Conservation (phyloP, 1,140 invertebrate genomes). For the Archivesica marissinica region DNA sequence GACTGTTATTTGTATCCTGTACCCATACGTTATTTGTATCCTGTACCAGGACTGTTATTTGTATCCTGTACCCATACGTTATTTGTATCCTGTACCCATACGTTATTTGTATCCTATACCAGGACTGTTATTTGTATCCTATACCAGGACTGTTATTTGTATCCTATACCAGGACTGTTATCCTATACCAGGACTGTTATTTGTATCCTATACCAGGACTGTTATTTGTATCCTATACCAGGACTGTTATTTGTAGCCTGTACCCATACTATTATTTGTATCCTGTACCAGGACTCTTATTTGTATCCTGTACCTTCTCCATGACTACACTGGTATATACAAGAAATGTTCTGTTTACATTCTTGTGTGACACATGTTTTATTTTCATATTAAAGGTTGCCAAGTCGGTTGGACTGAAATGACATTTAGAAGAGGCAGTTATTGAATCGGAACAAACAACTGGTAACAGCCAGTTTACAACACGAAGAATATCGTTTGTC, state of each 20-base stretch:
- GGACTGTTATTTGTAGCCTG: not conserved
- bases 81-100: not conserved
- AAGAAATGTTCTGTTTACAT: not conserved
- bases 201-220: not conserved
- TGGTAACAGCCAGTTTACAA: not conserved
- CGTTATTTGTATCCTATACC: not conserved
- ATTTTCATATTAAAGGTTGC: not conserved
- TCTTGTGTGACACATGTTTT: not conserved
- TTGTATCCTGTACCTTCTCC: not conserved
- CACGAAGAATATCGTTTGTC: not conserved
- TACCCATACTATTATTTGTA: not conserved
- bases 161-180: not conserved
- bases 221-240: not conserved
- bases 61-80: not conserved
- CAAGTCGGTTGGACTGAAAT: conserved; percentile 4
- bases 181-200: not conserved
- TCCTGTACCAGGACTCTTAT: not conserved
- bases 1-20: not conserved
- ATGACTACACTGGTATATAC: not conserved
- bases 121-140: not conserved
- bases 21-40: not conserved
- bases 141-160: not conserved
- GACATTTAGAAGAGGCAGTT: not conserved
- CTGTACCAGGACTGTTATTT: not conserved
- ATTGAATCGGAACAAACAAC: not conserved